Base-by-base conservation (phyloP, 2,797 vertebrate genomes). In the Acrocephalus scirpaceus region DNA sequence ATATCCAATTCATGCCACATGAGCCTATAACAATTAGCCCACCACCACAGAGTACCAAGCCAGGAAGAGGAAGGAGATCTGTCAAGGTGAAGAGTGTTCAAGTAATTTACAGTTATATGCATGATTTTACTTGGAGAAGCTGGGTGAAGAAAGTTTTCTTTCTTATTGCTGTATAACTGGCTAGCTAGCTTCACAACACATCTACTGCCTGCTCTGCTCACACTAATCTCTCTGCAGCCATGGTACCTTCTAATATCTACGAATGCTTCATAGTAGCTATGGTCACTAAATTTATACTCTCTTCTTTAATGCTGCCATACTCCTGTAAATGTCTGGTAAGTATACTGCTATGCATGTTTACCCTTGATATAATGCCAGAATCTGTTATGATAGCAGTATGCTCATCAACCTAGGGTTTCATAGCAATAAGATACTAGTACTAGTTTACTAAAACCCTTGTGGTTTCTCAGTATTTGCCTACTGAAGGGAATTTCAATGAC, bases 21-120 rank as follows among this genome's bases (percentile, higher is more conserved):
- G 98, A 99, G 84, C 98, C 99, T 66, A 98, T 99, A 97, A 98
- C 99, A 95, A 98, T 99, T 98, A 99, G 96, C 96, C 99, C 99
- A 89, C 99, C 99, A 97, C 99, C 99, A 79, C 99, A 99, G 98
- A 99, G 96, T 97, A 97, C 98, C 97, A 99, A 99, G 97, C 98
- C 98, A 13, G 99, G 99, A 98, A 98, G 98, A 98, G 98, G 98
- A 98, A 98, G 99, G 98, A 98, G 98, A 97, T 98, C 97, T 93
- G 97, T 98, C 97, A 99, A 99, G 99, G 99, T 99, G 99, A 99
- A 98, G 94, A 90, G 75, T 82, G 74, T 97, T 97, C 82, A 76
- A 95, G 53, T 95, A 71, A 90, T 86, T 94, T 51, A 88, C 96
- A 78, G 74, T 95, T 76, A 95, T 94, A 86, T 94, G 97, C 96